Evolutionary conservation across 2,113 vertebrate genomes (phyloP).

Genomic region (Brachirus orientalis): DNA sequence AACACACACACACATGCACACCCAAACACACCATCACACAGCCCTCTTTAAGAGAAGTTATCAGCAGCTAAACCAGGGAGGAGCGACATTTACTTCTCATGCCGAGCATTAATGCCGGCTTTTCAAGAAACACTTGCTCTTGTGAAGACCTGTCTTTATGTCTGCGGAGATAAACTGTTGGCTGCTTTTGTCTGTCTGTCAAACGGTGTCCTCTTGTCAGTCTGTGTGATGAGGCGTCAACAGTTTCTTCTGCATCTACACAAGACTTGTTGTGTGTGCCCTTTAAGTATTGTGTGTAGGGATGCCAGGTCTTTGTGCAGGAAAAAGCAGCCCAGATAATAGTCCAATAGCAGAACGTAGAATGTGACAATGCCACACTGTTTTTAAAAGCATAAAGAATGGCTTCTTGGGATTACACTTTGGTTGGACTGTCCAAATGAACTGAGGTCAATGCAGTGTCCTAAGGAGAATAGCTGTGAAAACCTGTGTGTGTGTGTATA

Average conservation of each 20-base stretch:
- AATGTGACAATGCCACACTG: no score
- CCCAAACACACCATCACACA: conserved; percentile 48
- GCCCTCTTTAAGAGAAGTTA: conserved; percentile 65
- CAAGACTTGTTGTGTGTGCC: no score
- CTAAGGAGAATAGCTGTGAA: no score
- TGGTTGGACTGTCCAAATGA: no score
- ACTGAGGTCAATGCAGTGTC: no score
- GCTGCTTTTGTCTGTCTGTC: conserved; percentile 34
- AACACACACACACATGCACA: conserved; percentile 41
- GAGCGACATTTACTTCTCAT: conserved; percentile 40
- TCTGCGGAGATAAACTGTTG: conserved; percentile 4
- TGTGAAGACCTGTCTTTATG: conserved; percentile 24
- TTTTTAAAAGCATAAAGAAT: no score
- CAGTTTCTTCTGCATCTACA: no score
- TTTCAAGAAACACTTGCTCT: conserved; percentile 12
- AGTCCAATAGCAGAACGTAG: no score
- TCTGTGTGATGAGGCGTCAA: no score
- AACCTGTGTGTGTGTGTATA: no score
- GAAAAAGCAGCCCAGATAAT: neutral
- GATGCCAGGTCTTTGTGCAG: neutral
- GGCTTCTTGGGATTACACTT: no score
- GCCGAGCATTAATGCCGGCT: conserved; percentile 50
- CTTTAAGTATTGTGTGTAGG: no score
- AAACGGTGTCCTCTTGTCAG: conserved; percentile 5
- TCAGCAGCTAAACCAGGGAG: conserved; percentile 61